Conservation (phyloP, 2,113 vertebrate species). For the Herpetotheres cachinnans region DNA sequence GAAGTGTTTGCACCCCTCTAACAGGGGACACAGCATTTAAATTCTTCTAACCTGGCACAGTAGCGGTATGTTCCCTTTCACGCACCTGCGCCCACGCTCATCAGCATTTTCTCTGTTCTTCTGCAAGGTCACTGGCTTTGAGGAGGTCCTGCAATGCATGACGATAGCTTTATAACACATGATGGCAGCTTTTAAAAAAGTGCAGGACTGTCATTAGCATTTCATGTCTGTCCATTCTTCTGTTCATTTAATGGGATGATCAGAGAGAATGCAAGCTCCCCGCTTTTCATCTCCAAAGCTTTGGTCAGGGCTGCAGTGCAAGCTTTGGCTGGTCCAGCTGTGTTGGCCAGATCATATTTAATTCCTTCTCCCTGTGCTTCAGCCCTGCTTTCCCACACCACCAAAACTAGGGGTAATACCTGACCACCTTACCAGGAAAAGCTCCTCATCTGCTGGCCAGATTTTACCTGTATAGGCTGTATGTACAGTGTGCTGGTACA, state of each 20-base stretch:
- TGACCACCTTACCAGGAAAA: not conserved
- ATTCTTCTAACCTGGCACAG: not conserved
- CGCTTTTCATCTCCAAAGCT: not conserved
- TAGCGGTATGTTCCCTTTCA: not conserved
- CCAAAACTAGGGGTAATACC: not conserved
- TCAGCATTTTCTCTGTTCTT: not conserved
- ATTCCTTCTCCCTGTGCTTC: not conserved
- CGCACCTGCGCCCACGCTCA: fast-evolving
- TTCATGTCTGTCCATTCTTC: not conserved
- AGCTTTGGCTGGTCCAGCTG: not conserved
- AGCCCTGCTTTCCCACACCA: not conserved
- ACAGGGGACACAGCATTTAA: not conserved
- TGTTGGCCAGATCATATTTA: not conserved
- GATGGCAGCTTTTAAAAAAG: not conserved
- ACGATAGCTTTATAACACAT: not conserved
- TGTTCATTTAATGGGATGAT: not conserved
- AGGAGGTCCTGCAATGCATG: not conserved
- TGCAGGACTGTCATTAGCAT: not conserved
- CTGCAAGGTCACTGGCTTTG: not conserved
- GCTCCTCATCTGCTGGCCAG: not conserved
- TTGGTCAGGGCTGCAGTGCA: not conserved
- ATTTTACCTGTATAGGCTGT: not conserved
- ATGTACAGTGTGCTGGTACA: not conserved
- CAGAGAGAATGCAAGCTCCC: not conserved
- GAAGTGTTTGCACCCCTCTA: not conserved